phyloP scores from a whole-genome alignment of 2,888 invertebrate genomes.

The Trachelus stipa region DNA sequence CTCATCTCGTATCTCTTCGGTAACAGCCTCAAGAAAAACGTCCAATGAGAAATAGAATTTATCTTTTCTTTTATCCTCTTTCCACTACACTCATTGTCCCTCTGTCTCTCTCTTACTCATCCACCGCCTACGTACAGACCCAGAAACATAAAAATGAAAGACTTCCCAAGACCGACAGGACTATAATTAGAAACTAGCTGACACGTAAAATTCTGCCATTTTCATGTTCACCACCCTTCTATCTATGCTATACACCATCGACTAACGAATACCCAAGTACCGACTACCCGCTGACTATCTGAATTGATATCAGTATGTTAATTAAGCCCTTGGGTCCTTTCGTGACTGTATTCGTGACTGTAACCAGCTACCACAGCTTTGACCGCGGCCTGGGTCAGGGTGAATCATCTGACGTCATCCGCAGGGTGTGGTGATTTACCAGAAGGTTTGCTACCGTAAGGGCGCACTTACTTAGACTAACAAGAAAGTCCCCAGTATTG shows the following conservation, averaged over 20 bases:
- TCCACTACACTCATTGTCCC: not conserved
- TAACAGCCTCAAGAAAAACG: not conserved
- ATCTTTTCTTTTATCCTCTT: not conserved
- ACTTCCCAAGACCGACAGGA: not conserved
- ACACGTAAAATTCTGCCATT: not conserved
- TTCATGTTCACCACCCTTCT: not conserved
- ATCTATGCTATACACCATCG: not conserved
- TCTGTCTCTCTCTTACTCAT: not conserved
- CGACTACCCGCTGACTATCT: constrained; percentile 8
- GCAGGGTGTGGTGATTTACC: constrained; percentile 57
- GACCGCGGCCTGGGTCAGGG: constrained; percentile 52
- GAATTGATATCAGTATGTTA: constrained; percentile 24
- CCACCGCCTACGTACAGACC: not conserved
- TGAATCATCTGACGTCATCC: constrained; percentile 57
- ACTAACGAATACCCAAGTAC: not conserved
- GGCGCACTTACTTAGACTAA: not conserved
- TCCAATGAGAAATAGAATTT: not conserved
- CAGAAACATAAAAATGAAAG: not conserved
- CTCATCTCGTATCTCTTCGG: not conserved
- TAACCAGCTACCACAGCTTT: not conserved
- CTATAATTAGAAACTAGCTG: not conserved
- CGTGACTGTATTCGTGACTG: constrained; percentile 22
- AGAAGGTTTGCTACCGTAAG: not conserved
- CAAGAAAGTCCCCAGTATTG: not conserved
- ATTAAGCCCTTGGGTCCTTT: constrained; percentile 24